Percentiles rank a stretch among this genome's conserved stretches.
These are phyloP conservation scores for Xestia sexstrigata DNA, from an alignment of 2,888 invertebrate genomes.

Conservation along the genomic window DNA sequence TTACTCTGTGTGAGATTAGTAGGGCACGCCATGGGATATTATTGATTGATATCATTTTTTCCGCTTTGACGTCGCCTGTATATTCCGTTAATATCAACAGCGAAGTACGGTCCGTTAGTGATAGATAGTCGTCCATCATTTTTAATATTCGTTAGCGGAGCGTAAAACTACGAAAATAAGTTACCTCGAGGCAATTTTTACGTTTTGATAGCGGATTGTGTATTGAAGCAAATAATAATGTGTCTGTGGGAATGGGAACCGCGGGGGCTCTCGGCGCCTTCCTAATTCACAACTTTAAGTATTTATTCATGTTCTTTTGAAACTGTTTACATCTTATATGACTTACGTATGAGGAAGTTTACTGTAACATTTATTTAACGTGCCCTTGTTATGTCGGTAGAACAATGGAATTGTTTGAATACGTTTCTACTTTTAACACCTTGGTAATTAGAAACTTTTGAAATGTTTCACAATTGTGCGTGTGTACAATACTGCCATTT, in stretches of 20 bases:
- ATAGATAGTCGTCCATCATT: conserved; percentile 78
- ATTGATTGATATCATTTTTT: conserved; percentile 84
- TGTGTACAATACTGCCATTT: background rate
- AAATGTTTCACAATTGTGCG: background rate
- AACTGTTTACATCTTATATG: conserved; percentile 63
- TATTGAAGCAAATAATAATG: conserved; percentile 77
- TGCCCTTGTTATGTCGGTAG: background rate
- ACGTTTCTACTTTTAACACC: conserved; percentile 8
- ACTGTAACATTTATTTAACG: conserved; percentile 44
- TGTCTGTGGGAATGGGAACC: conserved; percentile 69
- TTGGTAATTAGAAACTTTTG: background rate
- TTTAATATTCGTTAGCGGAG: conserved; percentile 70
- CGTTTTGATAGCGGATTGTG: conserved; percentile 73
- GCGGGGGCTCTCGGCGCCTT: conserved; percentile 63
- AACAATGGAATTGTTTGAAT: background rate
- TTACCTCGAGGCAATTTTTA: conserved; percentile 69
- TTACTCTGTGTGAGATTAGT: conserved; percentile 72
- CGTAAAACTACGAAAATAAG: conserved; percentile 69
- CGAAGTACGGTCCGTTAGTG: conserved; percentile 67
- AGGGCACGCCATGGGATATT: conserved; percentile 75
- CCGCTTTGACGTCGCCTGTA: conserved; percentile 64
- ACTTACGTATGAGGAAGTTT: conserved; percentile 47
- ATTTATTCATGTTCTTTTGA: conserved; percentile 66
- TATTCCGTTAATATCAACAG: conserved; percentile 61
- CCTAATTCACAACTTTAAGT: conserved; percentile 69